A percentile compares a stretch with the other conserved stretches of the same genome.
Conservation (phyloP, 2,888 invertebrate genomes). For the Holacanthella duospinosa region DNA sequence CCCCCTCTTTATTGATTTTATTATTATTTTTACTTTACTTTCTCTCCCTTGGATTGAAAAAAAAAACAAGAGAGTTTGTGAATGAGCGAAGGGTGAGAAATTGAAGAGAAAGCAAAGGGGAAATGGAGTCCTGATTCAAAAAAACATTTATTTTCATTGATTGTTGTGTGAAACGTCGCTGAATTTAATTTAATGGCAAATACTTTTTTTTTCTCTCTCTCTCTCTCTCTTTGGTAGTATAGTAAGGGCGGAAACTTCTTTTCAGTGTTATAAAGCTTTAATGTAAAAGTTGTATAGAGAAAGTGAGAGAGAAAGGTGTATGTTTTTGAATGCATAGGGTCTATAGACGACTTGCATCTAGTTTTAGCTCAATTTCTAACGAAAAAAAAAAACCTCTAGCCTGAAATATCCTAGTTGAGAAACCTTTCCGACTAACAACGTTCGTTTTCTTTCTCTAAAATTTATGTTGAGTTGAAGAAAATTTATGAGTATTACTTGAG, state of each 20-base stretch:
- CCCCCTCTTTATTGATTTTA: background rate
- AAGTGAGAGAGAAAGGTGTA: background rate
- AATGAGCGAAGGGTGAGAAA: slow-evolving; percentile 13
- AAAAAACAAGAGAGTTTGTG: too few relatives aligned
- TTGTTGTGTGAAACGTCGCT: background rate
- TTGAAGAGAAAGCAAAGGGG: background rate
- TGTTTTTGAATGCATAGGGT: too few relatives aligned
- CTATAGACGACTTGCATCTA: too few relatives aligned
- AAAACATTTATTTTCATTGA: background rate
- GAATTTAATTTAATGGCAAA: background rate
- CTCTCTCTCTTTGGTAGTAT: too few relatives aligned
- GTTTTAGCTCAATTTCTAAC: too few relatives aligned
- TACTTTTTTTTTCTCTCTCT: background rate
- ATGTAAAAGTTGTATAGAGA: background rate
- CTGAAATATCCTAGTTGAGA: background rate
- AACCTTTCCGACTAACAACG: slow-evolving; percentile 22
- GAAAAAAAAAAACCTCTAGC: too few relatives aligned
- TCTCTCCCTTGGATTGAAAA: slow-evolving; percentile 10
- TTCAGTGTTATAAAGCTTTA: too few relatives aligned
- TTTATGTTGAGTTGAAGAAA: slow-evolving; percentile 35
- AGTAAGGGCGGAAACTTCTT: background rate
- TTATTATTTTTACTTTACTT: too few relatives aligned
- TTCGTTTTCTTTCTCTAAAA: slow-evolving; percentile 15
- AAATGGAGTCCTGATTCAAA: background rate
- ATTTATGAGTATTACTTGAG: slow-evolving; percentile 34